phyloP scores from a whole-genome alignment of 1,140 invertebrate species.

The Platyura marginata region DNA sequence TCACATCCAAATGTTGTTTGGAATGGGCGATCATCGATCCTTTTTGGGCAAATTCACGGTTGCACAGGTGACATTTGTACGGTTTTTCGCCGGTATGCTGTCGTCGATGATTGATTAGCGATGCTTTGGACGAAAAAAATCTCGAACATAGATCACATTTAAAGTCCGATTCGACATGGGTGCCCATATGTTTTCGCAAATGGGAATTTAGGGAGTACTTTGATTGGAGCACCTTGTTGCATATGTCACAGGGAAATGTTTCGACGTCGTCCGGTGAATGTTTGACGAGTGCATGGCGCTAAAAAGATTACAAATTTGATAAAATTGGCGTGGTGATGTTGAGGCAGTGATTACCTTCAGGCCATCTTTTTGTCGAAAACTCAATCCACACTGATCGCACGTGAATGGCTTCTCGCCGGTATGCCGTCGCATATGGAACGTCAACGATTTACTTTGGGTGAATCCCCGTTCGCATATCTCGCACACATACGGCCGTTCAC shows the following conservation, averaged over 20 bases:
- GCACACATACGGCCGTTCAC: constrained; percentile 16
- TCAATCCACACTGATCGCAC: constrained; percentile 20
- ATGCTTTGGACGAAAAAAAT: constrained; percentile 5
- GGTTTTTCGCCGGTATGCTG: constrained; percentile 22
- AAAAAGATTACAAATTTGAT: no score
- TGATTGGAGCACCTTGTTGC: not conserved
- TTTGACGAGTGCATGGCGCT: not conserved
- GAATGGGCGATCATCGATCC: constrained; percentile 4
- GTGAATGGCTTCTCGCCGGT: constrained; percentile 27
- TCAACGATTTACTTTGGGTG: constrained; percentile 11
- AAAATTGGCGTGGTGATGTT: no score
- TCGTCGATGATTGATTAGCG: constrained; percentile 19
- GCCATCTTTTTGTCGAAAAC: constrained; percentile 9
- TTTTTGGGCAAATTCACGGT: constrained; percentile 16
- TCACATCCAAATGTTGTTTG: constrained; percentile 6
- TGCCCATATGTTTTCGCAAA: constrained; percentile 18
- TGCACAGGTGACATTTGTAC: constrained; percentile 20
- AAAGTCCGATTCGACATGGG: constrained; percentile 9
- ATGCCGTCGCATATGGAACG: constrained; percentile 9
- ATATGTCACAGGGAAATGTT: not conserved
- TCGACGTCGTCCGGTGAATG: not conserved
- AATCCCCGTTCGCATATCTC: constrained; percentile 15
- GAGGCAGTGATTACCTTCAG: no score
- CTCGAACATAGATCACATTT: constrained; percentile 9
- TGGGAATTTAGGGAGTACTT: not conserved